These are phyloP conservation scores for Clarias gariepinus DNA, from an alignment of 2,113 vertebrate genomes.

Conservation along the genomic window DNA sequence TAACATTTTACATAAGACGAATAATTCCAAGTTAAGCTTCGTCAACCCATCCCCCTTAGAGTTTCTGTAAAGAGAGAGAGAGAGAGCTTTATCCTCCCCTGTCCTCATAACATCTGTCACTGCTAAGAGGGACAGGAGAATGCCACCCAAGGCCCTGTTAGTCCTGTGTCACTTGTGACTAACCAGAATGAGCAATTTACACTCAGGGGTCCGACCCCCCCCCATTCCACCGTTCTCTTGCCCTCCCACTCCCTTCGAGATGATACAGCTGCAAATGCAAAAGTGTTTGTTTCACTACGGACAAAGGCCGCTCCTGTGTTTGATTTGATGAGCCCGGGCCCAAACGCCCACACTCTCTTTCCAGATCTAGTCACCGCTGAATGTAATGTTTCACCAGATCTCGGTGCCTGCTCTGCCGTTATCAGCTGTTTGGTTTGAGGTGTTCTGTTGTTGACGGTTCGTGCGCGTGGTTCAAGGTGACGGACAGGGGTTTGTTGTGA, in stretches of 20 bases:
- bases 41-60: slow-evolving; percentile 52
- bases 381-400: slow-evolving; percentile 26
- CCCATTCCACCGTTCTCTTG: not conserved
- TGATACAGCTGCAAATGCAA: slow-evolving; percentile 53
- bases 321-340: slow-evolving; percentile 33
- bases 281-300: slow-evolving; percentile 38
- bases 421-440: slow-evolving; percentile 49
- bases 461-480: slow-evolving; percentile 64
- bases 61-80: slow-evolving; percentile 34
- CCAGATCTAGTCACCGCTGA: slow-evolving; percentile 2
- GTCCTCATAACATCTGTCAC: slow-evolving; percentile 61
- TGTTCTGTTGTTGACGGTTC: slow-evolving; percentile 41
- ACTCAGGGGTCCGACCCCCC: slow-evolving; percentile 43
- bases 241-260: slow-evolving; percentile 40
- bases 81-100: slow-evolving; percentile 54
- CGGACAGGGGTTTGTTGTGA: slow-evolving; percentile 50
- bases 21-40: slow-evolving; percentile 52
- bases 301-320: slow-evolving; percentile 45
- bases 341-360: slow-evolving; percentile 31
- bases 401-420: slow-evolving; percentile 5
- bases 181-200: slow-evolving; percentile 56
- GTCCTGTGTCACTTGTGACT: slow-evolving; percentile 59
- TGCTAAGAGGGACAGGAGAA: slow-evolving; percentile 58
- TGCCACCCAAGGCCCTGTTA: slow-evolving; percentile 56
- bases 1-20: slow-evolving; percentile 22